A percentile compares a stretch with the other conserved stretches of the same genome.
phyloP scores from a whole-genome alignment of 2,797 vertebrate species.

The Scolopax rusticola region DNA sequence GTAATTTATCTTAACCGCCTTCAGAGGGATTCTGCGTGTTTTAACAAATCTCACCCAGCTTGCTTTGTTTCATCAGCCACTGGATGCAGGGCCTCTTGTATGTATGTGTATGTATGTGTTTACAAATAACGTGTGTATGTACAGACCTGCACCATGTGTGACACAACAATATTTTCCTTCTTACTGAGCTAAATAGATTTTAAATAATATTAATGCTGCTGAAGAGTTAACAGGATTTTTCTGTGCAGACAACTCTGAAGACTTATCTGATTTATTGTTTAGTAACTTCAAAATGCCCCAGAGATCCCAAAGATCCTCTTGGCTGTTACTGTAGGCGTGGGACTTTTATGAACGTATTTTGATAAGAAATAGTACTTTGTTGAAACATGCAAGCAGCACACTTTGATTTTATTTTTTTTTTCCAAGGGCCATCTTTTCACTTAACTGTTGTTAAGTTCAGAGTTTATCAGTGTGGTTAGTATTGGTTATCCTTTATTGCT shows the following conservation, averaged over 20 bases:
- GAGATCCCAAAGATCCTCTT: slow-evolving; percentile 31
- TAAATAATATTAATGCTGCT: neutral
- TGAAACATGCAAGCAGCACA: neutral
- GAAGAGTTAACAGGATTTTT: slow-evolving; percentile 19
- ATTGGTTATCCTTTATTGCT: slow-evolving; percentile 9
- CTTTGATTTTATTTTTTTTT: neutral
- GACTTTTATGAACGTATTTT: neutral
- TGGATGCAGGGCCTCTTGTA: neutral
- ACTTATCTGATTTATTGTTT: slow-evolving; percentile 20
- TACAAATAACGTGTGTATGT: neutral
- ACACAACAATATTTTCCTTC: neutral
- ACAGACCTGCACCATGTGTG: neutral
- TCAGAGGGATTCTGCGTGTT: neutral
- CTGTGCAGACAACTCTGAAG: neutral
- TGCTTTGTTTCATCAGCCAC: neutral
- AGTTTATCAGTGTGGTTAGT: slow-evolving; percentile 24
- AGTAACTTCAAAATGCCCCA: slow-evolving; percentile 18
- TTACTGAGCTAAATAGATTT: neutral
- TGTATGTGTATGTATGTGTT: neutral
- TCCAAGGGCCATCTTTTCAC: neutral
- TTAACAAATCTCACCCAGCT: neutral
- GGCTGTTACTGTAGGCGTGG: slow-evolving; percentile 20
- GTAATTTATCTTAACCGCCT: neutral
- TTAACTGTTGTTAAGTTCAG: slow-evolving; percentile 19
- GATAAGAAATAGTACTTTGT: slow-evolving; percentile 26